Evolutionary conservation across 2,888 invertebrate genomes (phyloP).

Genomic region (Diloba caeruleocephala): DNA sequence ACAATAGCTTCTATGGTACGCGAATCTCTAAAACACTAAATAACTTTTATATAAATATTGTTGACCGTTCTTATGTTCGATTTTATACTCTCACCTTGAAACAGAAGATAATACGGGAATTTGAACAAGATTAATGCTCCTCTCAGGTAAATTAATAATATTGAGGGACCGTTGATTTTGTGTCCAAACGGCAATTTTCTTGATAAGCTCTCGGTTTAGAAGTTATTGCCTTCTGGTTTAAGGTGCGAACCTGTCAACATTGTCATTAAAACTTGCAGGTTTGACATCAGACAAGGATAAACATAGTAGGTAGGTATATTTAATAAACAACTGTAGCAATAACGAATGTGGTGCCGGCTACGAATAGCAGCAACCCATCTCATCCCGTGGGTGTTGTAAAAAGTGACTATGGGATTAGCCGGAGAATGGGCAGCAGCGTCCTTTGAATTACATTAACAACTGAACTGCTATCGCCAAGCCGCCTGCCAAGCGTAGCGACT

Average conservation of each 20-base stretch:
- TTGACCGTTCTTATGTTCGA: slow-evolving; percentile 33
- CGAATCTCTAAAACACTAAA: too few relatives aligned
- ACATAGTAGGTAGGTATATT: too few relatives aligned
- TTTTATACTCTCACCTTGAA: slow-evolving; percentile 32
- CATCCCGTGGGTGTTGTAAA: too few relatives aligned
- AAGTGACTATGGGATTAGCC: too few relatives aligned
- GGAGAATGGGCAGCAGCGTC: too few relatives aligned
- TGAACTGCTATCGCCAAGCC: too few relatives aligned
- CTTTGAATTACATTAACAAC: too few relatives aligned
- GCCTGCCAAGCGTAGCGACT: too few relatives aligned
- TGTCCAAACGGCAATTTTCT: slow-evolving; percentile 46
- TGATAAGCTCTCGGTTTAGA: slow-evolving; percentile 45
- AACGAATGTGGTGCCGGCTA: too few relatives aligned
- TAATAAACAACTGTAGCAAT: too few relatives aligned
- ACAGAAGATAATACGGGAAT: slow-evolving; percentile 48
- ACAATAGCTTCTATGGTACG: too few relatives aligned
- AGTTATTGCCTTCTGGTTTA: slow-evolving; percentile 29
- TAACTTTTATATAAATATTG: slow-evolving; percentile 4
- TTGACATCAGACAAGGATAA: background rate
- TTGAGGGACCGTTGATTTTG: slow-evolving; percentile 56
- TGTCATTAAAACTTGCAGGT: slow-evolving; percentile 36
- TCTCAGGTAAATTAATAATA: slow-evolving; percentile 59
- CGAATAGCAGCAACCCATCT: too few relatives aligned
- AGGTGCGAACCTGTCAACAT: slow-evolving; percentile 33
- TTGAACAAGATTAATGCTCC: slow-evolving; percentile 59